Evolutionary conservation across 2,113 vertebrate genomes (phyloP), one percentile per base, ranked within the genome.

Genomic region (Ophthalmolycus amberensis): DNA sequence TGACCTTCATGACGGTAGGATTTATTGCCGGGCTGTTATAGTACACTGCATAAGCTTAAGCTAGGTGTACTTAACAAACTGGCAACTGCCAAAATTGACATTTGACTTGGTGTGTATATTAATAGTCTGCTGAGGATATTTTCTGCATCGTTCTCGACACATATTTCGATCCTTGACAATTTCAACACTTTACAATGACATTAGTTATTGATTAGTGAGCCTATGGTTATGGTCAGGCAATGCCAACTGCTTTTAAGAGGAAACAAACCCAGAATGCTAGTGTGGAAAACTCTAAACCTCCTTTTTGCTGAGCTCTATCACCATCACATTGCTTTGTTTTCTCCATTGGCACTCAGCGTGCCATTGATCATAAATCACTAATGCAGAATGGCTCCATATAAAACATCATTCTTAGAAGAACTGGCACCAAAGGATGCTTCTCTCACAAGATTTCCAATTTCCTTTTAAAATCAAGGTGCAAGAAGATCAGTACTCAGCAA

Each of bases 381-480:
- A 69, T 34, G 14, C 27, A 64, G n/a, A 76, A 81, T 60, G 1
- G 27, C 58, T 58, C 22, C 34, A 32, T 20, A 32, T 65, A 46
- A 85, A 84, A 73, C 67, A 76, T 32, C 14, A 37, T 63, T 71
- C 54, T 58, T 50, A 14, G 32, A 58, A n/a, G 59, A 32, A 59
- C 34, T 2, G 71, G 3, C 42, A 50, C 27, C 22, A 79, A 58
- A 65, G 44, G 16, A 65, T 38, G 11, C 69, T 29, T 60, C 10
- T 60, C 48, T 58, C 18, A 2, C 56, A 66, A 60, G 34, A 80
- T 52, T 65, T 73, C 58, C 32, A 54, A 68, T 79, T 73, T 81
- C 65, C 1, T 25, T 75, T 72, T 76, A 72, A 82, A 74, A 75
- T 85, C 74, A 79, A 77, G 80, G 16, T 1, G 32, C 37, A 54